phyloP scores from a whole-genome alignment of 2,888 invertebrate genomes.

The Netelia fuscicornis region DNA sequence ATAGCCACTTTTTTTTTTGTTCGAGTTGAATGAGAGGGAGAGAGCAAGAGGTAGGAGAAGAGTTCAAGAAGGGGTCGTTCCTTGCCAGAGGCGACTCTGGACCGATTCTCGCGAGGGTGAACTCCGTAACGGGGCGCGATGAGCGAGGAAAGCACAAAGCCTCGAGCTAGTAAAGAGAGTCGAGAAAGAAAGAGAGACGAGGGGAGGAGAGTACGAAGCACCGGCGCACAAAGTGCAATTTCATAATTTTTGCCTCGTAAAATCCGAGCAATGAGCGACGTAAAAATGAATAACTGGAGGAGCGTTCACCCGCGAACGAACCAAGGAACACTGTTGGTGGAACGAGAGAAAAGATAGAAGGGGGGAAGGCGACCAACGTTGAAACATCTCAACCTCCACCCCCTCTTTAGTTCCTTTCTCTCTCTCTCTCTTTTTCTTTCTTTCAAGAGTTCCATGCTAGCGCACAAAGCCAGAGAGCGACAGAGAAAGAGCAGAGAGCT shows the following conservation, averaged over 20 bases:
- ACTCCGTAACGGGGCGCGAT: conserved; percentile 50
- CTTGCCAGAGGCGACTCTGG: conserved; percentile 41
- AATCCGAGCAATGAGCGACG: conserved; percentile 83
- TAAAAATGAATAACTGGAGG: conserved; percentile 84
- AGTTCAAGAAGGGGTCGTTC: conserved; percentile 53
- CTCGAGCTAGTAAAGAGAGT: conserved; percentile 29
- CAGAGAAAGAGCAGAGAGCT: conserved; percentile 23
- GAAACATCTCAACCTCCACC: conserved; percentile 57
- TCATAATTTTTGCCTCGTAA: conserved; percentile 84
- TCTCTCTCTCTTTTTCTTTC: conserved; percentile 3
- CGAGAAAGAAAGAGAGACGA: conserved; percentile 22
- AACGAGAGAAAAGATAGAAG: conserved; percentile 21
- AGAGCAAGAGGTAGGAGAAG: not conserved
- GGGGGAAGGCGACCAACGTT: conserved; percentile 50
- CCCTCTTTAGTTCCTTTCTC: not conserved
- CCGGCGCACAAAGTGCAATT: conserved; percentile 82
- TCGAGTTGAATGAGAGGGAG: conserved; percentile 1
- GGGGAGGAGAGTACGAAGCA: conserved; percentile 28
- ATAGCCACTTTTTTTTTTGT: conserved; percentile 2
- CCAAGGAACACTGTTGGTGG: conserved; percentile 67
- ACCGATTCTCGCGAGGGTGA: conserved; percentile 61
- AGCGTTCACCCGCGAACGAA: conserved; percentile 81
- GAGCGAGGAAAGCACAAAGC: conserved; percentile 51
- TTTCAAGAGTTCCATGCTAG: conserved; percentile 21
- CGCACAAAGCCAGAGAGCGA: not conserved